Conservation (phyloP, 1,140 invertebrate genomes). For the Microvelia longipes region DNA sequence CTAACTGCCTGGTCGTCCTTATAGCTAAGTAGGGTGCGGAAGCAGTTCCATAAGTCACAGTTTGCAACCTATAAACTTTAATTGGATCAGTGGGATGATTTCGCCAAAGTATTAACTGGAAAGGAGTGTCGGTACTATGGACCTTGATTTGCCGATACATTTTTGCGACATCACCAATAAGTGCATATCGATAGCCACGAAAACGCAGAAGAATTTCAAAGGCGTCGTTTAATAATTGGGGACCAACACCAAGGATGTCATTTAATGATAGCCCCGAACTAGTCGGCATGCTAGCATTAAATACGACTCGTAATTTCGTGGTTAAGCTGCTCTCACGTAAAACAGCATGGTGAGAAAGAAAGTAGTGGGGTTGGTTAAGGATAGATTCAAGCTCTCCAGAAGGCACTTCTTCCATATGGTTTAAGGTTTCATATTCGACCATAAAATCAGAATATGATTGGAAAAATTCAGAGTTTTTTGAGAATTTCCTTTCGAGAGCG, state of each 20-base stretch:
- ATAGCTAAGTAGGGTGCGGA: slow-evolving; percentile 3
- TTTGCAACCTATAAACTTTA: slow-evolving; percentile 8
- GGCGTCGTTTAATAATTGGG: slow-evolving; percentile 2
- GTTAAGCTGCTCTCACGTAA: slow-evolving; percentile 3
- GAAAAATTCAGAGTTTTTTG: neutral
- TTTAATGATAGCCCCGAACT: slow-evolving; percentile 21
- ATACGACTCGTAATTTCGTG: slow-evolving; percentile 12
- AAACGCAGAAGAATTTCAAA: slow-evolving; percentile 9
- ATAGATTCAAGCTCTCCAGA: neutral
- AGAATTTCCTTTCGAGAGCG: neutral
- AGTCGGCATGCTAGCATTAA: slow-evolving; percentile 7
- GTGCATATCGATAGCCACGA: slow-evolving; percentile 5
- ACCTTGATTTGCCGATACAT: slow-evolving; percentile 18
- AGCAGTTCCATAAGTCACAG: slow-evolving; percentile 6
- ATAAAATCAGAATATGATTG: neutral
- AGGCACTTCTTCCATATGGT: neutral
- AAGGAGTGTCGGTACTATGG: slow-evolving; percentile 9
- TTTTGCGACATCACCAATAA: slow-evolving; percentile 12
- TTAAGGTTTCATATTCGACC: neutral
- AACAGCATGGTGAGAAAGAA: slow-evolving; percentile 15
- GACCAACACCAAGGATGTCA: slow-evolving; percentile 18
- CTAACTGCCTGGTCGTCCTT: neutral
- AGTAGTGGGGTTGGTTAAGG: neutral
- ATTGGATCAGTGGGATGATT: neutral
- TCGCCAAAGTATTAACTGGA: slow-evolving; percentile 20